phyloP scores from a whole-genome alignment of 2,888 invertebrate species.

The Ditula angustiorana region DNA sequence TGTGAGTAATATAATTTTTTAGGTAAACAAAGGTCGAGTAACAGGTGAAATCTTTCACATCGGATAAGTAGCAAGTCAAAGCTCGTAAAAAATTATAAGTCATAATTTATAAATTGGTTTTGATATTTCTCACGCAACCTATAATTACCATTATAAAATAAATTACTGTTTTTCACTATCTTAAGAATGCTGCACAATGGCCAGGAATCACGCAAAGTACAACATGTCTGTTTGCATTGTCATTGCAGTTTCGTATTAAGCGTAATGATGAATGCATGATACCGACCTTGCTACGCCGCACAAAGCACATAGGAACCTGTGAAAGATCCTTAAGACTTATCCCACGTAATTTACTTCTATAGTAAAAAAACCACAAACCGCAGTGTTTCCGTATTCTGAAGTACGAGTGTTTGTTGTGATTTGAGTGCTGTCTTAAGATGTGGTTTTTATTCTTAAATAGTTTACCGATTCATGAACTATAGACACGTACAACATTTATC shows the following conservation, averaged over 20 bases:
- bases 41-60: too few species aligned
- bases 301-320: slow-evolving; percentile 13
- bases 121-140: slow-evolving; percentile 12
- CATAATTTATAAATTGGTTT: background rate
- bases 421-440: slow-evolving; percentile 20
- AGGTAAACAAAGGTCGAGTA: too few species aligned
- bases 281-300: slow-evolving; percentile 19
- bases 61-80: background rate
- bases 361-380: slow-evolving; percentile 35
- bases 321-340: slow-evolving; percentile 14
- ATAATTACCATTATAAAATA: background rate
- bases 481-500: too few species aligned
- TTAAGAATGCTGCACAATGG: slow-evolving; percentile 10
- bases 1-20: too few species aligned
- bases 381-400: slow-evolving; percentile 27
- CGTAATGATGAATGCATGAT: slow-evolving; percentile 19
- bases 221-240: slow-evolving; percentile 14
- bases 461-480: background rate
- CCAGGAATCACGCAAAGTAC: background rate
- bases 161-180: slow-evolving; percentile 5
- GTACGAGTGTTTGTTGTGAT: slow-evolving; percentile 28
- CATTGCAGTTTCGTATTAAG: slow-evolving; percentile 17
- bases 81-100: background rate
- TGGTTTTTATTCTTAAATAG: background rate
- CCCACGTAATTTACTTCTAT: slow-evolving; percentile 27